Conservation (phyloP, 1,140 invertebrate species). For the Philotrypesis tridentata region DNA sequence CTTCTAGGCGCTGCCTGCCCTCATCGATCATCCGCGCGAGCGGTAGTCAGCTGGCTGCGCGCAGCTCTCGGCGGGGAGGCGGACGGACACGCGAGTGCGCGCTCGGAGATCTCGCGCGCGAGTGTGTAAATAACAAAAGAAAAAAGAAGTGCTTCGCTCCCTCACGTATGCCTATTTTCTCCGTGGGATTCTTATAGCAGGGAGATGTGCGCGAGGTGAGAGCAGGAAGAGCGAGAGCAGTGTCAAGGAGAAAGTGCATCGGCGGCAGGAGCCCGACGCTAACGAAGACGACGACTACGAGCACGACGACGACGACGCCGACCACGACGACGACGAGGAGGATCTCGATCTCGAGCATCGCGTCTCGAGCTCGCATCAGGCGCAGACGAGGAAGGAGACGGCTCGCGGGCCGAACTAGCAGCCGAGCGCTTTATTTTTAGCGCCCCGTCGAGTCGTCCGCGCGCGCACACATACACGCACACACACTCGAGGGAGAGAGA, state of each 20-base stretch:
- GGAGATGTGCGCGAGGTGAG: constrained; percentile 27
- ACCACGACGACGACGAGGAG: constrained; percentile 2
- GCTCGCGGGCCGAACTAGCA: not conserved
- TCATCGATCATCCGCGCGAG: constrained; percentile 40
- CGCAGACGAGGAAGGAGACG: constrained; percentile 15
- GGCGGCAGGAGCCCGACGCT: not conserved
- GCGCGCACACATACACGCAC: not conserved
- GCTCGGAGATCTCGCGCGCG: not conserved
- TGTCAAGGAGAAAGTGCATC: not conserved
- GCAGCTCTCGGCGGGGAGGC: not conserved
- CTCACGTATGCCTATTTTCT: not conserved
- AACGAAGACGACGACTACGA: not conserved
- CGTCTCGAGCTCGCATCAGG: not conserved
- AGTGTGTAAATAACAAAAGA: not conserved
- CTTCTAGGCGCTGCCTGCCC: not conserved
- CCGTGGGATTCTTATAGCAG: too few species aligned
- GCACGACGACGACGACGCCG: not conserved
- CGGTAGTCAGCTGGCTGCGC: constrained; percentile 35
- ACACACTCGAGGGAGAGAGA: not conserved
- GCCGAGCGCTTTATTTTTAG: constrained; percentile 43
- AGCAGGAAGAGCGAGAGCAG: not conserved
- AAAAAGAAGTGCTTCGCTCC: not conserved
- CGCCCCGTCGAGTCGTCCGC: not conserved
- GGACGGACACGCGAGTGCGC: not conserved
- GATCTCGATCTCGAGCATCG: too few species aligned